Evolutionary conservation across 2,113 vertebrate genomes (phyloP).

Genomic region (Sinosuthora webbiana): DNA sequence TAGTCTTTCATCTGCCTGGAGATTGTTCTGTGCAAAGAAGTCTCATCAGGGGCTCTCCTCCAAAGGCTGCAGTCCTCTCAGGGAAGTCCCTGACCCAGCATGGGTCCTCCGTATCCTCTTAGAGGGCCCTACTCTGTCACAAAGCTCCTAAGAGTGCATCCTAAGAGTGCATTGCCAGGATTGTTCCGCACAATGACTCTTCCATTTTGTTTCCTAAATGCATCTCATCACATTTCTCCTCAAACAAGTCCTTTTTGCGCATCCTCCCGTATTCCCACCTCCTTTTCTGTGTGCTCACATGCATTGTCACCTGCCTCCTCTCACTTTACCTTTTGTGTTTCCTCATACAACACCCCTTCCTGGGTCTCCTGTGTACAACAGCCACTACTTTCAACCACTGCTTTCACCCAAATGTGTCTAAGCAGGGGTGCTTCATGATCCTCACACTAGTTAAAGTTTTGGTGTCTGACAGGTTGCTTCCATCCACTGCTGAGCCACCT

Average conservation of each 20-base stretch:
- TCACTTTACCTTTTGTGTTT: neutral
- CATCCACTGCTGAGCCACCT: neutral
- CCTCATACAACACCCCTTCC: neutral
- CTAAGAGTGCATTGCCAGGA: neutral
- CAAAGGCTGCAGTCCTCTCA: neutral
- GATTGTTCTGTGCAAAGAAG: neutral
- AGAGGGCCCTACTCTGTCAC: neutral
- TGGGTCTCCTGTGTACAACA: neutral
- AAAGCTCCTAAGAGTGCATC: neutral
- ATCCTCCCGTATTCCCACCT: rapidly evolving
- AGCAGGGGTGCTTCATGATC: neutral
- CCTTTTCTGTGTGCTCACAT: neutral
- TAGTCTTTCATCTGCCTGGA: neutral
- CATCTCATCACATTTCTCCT: neutral
- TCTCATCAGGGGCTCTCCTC: neutral
- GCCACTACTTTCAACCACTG: neutral
- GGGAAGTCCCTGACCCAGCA: neutral
- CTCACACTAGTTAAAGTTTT: neutral
- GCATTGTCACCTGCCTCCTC: neutral
- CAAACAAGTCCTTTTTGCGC: neutral
- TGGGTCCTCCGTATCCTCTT: neutral
- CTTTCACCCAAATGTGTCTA: neutral
- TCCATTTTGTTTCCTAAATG: neutral
- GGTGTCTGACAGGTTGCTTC: neutral
- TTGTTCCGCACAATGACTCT: neutral